Base-by-base conservation (phyloP, 1,140 invertebrate genomes). In the Leptinotarsa defecta region DNA sequence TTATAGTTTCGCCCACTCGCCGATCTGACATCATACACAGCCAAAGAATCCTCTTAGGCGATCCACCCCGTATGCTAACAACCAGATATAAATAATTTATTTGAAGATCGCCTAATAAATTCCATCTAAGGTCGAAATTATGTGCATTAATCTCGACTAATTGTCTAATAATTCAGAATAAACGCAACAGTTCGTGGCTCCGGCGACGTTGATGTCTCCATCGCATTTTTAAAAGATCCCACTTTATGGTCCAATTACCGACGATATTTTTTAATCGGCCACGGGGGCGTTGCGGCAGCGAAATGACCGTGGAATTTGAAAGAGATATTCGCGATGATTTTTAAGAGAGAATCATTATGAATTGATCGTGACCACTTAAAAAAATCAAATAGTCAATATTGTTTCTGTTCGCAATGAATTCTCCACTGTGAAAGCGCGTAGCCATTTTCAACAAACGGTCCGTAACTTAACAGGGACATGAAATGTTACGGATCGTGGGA, bases 91-190 rank as follows among this genome's bases (percentile, higher is more conserved):
- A 77, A 79, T 76, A 79, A 78, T 79, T 79, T 77, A 77, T 77
- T 69, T 70, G 48, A 71, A 68, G 64, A 34, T 63, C 43, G 43
- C 43, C 43, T 67, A 78, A 81, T 81, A 81, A 81, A 81, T 79
- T 68, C 76, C 68, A 57, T 78, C 73, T 79, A 74, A 73, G 78
- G 78, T 76, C 76, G 74, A 74, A 77, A 79, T 81, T 79, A 79
- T 79, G 76, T 74, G 78, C 80, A 81, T 81, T 79, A 79, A 81
- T 81, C 76, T 77, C 73, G 48, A 63, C 75, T 81, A 81, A 81
- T 81, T 81, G 78, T 81, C 76, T 75, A 79, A 81, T 81, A 81
- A 81, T 77, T 81, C 78, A 79, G 76, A 74, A 76, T 74, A 49
- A 77, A 77, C 43, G 73, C 73, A 63, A 69, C 63, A 79, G 76